These are phyloP conservation scores for Xenopus petersii DNA, from an alignment of 2,797 vertebrate species.

Conservation along the genomic window DNA sequence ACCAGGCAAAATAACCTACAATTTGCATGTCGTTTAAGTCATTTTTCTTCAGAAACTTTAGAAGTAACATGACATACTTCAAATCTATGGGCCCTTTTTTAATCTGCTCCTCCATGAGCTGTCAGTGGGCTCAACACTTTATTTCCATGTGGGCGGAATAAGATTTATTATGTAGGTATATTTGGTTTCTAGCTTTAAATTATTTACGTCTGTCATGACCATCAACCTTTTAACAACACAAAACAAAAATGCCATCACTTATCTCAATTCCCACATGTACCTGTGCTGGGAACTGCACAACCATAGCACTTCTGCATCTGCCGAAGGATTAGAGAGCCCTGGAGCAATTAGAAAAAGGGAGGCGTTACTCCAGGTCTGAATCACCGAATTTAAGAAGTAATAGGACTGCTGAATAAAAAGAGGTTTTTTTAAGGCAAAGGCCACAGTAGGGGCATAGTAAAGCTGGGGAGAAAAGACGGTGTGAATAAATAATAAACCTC, in stretches of 20 bases:
- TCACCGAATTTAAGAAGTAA: not conserved
- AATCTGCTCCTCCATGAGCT: not conserved
- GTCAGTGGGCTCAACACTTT: not conserved
- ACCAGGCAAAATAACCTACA: not conserved
- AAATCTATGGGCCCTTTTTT: not conserved
- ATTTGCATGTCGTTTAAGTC: not conserved
- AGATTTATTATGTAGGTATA: constrained; percentile 3
- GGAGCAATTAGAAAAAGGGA: not conserved
- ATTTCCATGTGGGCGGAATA: not conserved
- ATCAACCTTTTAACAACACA: not conserved
- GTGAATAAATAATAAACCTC: no score
- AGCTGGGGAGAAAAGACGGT: no score
- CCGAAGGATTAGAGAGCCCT: not conserved
- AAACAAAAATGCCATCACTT: constrained; percentile 6
- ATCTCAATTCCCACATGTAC: constrained; percentile 1
- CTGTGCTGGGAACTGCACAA: not conserved
- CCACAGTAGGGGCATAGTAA: no score
- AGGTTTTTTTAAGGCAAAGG: not conserved
- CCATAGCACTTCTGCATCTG: not conserved
- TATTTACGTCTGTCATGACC: constrained; percentile 3
- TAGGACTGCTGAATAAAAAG: not conserved
- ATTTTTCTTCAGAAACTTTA: not conserved
- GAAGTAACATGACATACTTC: not conserved
- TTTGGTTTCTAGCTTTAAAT: constrained; percentile 3
- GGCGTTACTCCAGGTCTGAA: not conserved